Conservation (phyloP, 1,140 invertebrate species). For the Orussus abietinus region DNA sequence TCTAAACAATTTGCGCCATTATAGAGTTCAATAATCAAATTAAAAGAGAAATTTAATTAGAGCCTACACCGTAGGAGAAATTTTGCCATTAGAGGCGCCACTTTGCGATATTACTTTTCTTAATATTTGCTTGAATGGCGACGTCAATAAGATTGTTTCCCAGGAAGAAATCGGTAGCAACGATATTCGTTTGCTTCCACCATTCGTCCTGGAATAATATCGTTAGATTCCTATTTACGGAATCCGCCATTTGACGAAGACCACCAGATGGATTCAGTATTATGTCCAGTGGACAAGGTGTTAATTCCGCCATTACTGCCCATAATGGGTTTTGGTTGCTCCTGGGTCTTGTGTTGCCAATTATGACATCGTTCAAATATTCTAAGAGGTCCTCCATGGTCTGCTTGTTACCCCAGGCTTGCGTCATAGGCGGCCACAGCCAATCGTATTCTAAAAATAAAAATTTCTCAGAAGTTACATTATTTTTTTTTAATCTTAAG, state of each 20-base stretch:
- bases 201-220: conserved; percentile 62
- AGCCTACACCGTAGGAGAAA: too few species aligned
- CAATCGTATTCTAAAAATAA: conserved; percentile 59
- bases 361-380: conserved; percentile 57
- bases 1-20: too few species aligned
- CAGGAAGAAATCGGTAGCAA: conserved; percentile 75
- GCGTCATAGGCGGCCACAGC: conserved; percentile 68
- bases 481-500: conserved; percentile 2
- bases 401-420: conserved; percentile 66
- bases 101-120: conserved; percentile 37
- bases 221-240: conserved; percentile 66
- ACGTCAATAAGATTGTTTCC: conserved; percentile 71
- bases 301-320: conserved; percentile 79
- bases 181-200: conserved; percentile 66
- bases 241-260: conserved; percentile 66
- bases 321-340: conserved; percentile 59
- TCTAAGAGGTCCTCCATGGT: conserved; percentile 51
- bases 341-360: conserved; percentile 32
- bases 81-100: conserved; percentile 26
- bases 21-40: too few species aligned
- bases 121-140: conserved; percentile 60
- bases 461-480: conserved; percentile 16
- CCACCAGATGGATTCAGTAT: conserved; percentile 61
- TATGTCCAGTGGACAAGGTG: conserved; percentile 66
- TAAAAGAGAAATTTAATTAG: too few species aligned